Base-by-base conservation (phyloP, 35 echinoderm and acorn worm genomes). In the Heliocidaris erythrogramma region DNA sequence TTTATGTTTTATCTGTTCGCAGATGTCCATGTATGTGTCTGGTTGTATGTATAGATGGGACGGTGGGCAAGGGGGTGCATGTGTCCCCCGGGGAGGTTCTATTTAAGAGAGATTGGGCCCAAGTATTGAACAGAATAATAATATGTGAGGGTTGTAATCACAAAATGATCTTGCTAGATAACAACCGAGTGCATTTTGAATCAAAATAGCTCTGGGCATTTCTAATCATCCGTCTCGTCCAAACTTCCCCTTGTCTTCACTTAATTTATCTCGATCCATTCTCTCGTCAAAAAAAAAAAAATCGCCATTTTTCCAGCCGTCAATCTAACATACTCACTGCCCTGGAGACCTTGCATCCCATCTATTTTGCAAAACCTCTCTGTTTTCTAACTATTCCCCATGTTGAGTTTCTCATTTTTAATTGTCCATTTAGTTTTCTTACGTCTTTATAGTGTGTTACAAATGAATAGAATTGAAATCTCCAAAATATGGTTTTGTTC, bases 91-190 rank as follows among this genome's bases (percentile, higher is more conserved):
- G 31, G 87, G 87, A 78, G 87, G 12, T 32, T 47, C 31, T 89
- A 47, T 35, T 35, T 89, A 89, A 31, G 87, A 89, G 32, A 11
- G 47, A 47, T 89, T 32, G 31, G 14, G 11, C 87, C 87, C 91
- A 92, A 48, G 48, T 92, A 92, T 92, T 92, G 91, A 48, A 92
- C 31, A 30, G 49, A 92, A 92, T 49, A 92, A 92, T 92, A 59
- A 92, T 59, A 92, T 78, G 35, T 42, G 65, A 92, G 47, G 91
- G 91, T 52, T 59, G 47, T 92, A 92, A 92, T 92, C 87, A 89
- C 87, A 89, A 89, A 92, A 49, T 92, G 91, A 92, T 50, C 91
- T 92, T 92, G 91, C 48, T 48, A 48, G 47, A 59, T 59, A 92
- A 92, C 91, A 92, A 92, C 91, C 31, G 13, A 92, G n/a, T 32